Evolutionary conservation across 2,113 vertebrate genomes (phyloP), one percentile per base, ranked within the genome.

Genomic region (Limnothrissa miodon): DNA sequence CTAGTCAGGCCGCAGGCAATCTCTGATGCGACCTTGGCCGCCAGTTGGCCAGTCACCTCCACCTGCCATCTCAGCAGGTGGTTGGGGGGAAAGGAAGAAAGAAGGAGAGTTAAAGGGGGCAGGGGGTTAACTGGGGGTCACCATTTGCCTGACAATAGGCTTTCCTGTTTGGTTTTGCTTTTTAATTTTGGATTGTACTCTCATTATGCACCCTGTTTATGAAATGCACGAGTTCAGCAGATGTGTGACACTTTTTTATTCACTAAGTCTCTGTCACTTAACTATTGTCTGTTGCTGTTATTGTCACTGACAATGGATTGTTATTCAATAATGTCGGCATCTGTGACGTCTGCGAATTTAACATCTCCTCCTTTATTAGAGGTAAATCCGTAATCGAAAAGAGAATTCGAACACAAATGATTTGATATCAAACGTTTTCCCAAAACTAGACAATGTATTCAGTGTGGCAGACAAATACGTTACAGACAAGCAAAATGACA

Each of bases 11-110:
- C 89, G 89, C 86, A 90, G 90, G 92, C 93, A 93, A 94, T 94
- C 93, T 90, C 90, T 90, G 90, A 85, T 88, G 87, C 91, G 92
- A 93, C 94, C 90, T 87, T 82, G 87, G 87, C 87, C 62, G 84
- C 87, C 87, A 88, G 39, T 84, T 51, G 79, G 78, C 82, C 91
- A 56, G 90, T 93, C 91, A 91, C 91, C 92, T 93, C 91, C 89
- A 83, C 83, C 82, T 93, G 94, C 85, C 89, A 93, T 94, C 91
- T 91, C 92, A 89, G 87, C 85, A 87, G 88, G 78, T 80, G 78
- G 66, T 29, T 78, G 25, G 23, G 79, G 39, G n/a, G n/a, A n/a
- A n/a, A n/a, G n/a, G n/a, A 3, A 44, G 80, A 39, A 51, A 36
- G 81, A 19, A 78, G 21, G 21, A 5, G 1, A 23, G 21, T 4